Evolutionary conservation across 2,888 invertebrate genomes (phyloP).

Genomic region (Yponomeuta sedellus): DNA sequence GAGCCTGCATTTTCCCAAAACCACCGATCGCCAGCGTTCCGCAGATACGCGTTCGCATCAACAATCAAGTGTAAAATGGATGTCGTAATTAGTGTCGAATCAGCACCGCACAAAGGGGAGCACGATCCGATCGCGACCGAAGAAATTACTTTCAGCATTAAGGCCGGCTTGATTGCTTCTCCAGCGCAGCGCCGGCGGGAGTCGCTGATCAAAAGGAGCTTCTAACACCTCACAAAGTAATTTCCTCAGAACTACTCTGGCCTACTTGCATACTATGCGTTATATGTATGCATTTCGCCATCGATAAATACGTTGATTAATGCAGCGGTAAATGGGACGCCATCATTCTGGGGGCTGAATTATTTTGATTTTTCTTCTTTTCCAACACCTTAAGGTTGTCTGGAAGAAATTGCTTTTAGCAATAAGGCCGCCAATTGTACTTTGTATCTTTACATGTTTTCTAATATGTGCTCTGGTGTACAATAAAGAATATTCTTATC

Average conservation of each 20-base stretch:
- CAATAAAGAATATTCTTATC: too few species aligned
- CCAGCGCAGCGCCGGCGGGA: constrained; percentile 46
- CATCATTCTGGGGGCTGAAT: too few species aligned
- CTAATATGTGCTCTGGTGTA: too few species aligned
- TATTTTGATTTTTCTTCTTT: too few species aligned
- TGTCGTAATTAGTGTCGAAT: constrained; percentile 40
- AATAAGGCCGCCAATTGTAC: too few species aligned
- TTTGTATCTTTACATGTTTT: too few species aligned
- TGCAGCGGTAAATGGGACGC: too few species aligned
- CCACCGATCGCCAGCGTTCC: not conserved
- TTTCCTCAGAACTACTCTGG: not conserved
- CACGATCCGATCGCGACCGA: constrained; percentile 37
- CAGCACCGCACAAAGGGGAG: constrained; percentile 28
- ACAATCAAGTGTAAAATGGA: constrained; percentile 36
- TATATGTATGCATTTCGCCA: too few species aligned
- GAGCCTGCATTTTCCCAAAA: not conserved
- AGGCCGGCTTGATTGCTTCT: constrained; percentile 60
- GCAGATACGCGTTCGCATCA: constrained; percentile 15
- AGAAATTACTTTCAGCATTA: constrained; percentile 60
- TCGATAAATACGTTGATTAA: too few species aligned
- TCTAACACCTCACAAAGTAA: not conserved
- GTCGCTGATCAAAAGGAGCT: constrained; percentile 40
- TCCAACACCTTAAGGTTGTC: too few species aligned
- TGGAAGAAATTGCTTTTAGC: too few species aligned
- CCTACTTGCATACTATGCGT: not conserved